phyloP scores from a whole-genome alignment of 2,797 vertebrate species.

The Ciconia nigra region DNA sequence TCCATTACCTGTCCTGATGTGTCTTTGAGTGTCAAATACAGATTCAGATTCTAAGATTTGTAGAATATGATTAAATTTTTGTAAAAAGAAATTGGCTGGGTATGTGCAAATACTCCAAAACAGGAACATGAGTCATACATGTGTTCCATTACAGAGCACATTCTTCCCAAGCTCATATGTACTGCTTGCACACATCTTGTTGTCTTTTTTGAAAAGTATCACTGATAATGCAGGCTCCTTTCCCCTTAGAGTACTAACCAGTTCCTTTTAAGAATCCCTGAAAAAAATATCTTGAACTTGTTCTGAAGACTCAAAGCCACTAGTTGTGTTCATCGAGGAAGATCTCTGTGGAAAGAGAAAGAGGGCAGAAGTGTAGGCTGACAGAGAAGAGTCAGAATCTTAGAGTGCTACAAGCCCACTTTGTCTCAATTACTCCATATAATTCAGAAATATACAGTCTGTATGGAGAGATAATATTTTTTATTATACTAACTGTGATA shows the following conservation, averaged over 20 bases:
- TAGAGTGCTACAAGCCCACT: neutral
- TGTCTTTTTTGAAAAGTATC: neutral
- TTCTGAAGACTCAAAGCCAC: neutral
- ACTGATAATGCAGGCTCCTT: neutral
- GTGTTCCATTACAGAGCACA: neutral
- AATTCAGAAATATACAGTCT: neutral
- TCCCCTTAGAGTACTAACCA: neutral
- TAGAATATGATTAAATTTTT: neutral
- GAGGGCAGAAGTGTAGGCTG: neutral
- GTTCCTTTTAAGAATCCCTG: neutral
- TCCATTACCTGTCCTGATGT: neutral
- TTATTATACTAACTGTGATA: neutral
- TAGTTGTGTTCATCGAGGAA: neutral
- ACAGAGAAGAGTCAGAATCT: neutral
- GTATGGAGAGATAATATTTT: neutral
- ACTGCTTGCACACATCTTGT: neutral
- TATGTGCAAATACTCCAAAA: neutral
- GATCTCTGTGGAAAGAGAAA: neutral
- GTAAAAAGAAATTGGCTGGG: neutral
- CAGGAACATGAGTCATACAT: neutral
- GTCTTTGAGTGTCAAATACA: neutral
- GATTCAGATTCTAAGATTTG: neutral
- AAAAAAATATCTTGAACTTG: neutral
- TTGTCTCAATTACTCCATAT: neutral
- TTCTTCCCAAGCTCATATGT: neutral